phyloP scores from a whole-genome alignment of 2,797 vertebrate genomes.

The Micromesistius poutassou region DNA sequence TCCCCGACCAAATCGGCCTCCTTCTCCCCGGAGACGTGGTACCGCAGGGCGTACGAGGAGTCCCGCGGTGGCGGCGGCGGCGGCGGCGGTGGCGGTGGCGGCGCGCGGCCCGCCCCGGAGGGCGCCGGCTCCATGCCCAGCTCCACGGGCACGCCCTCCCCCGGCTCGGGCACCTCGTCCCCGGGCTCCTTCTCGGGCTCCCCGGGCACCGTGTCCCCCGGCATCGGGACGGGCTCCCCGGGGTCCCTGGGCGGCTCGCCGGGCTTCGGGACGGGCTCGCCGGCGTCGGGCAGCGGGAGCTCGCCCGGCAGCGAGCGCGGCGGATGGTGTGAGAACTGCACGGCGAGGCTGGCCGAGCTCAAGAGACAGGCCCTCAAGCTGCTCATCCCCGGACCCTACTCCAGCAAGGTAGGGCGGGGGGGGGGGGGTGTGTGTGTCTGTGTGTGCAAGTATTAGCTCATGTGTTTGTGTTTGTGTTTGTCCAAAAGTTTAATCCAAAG shows the following conservation, averaged over 20 bases:
- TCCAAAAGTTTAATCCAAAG: no score
- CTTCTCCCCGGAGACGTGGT: conserved; percentile 94
- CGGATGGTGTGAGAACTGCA: conserved; percentile 96
- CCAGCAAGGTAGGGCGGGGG: conserved; percentile 80
- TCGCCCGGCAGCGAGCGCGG: conserved; percentile 93
- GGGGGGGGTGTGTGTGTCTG: not conserved
- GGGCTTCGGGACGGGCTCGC: conserved; percentile 92
- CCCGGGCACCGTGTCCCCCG: conserved; percentile 88
- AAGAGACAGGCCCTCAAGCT: conserved; percentile 93
- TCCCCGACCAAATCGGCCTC: conserved; percentile 90
- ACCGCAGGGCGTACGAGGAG: conserved; percentile 89
- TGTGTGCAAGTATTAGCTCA: not conserved
- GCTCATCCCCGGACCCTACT: conserved; percentile 87
- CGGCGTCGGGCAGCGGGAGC: conserved; percentile 91
- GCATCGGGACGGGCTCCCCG: conserved; percentile 89
- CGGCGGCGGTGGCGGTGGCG: no score
- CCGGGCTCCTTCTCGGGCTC: conserved; percentile 91
- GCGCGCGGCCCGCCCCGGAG: conserved; percentile 84
- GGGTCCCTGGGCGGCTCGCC: conserved; percentile 92
- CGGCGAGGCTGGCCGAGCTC: conserved; percentile 87
- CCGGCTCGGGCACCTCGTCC: conserved; percentile 92
- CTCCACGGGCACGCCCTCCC: conserved; percentile 91
- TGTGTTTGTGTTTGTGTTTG: not conserved
- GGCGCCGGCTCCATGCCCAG: conserved; percentile 92
- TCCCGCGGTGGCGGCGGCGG: conserved; percentile 80